Evolutionary conservation across 2,888 invertebrate species (phyloP).

Genomic region (Nephrocerus scutellatus): DNA sequence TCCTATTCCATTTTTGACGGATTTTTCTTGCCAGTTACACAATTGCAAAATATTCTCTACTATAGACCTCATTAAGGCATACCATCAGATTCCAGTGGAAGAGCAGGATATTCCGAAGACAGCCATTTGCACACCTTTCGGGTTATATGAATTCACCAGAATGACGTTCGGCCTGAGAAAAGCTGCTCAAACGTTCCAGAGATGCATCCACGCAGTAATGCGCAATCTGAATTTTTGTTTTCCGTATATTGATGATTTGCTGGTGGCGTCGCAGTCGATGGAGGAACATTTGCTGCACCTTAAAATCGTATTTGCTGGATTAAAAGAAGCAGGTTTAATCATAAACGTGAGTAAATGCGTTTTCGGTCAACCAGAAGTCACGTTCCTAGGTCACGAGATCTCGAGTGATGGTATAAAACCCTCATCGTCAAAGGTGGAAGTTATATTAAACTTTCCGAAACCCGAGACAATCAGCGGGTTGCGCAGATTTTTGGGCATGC

Average conservation of each 20-base stretch:
- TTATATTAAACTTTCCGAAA: too few relatives aligned
- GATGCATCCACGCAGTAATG: constrained; percentile 33
- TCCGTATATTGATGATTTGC: constrained; percentile 25
- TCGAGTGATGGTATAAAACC: constrained; percentile 14
- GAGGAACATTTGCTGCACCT: constrained; percentile 20
- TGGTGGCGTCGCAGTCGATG: constrained; percentile 10
- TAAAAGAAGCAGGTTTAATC: constrained; percentile 23
- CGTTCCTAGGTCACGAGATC: constrained; percentile 16
- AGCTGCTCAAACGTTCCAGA: constrained; percentile 35
- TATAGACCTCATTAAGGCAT: too few relatives aligned
- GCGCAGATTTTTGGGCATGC: too few relatives aligned
- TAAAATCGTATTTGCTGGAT: constrained; percentile 20
- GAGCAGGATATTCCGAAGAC: constrained; percentile 19
- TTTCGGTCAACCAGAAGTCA: constrained; percentile 13
- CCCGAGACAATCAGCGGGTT: too few relatives aligned
- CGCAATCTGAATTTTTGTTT: constrained; percentile 25
- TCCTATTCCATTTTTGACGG: too few relatives aligned
- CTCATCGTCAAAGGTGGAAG: too few relatives aligned
- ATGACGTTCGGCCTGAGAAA: constrained; percentile 39
- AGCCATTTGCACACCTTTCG: constrained; percentile 37
- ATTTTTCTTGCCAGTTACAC: too few relatives aligned
- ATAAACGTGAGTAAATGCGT: constrained; percentile 26
- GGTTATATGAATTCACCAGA: constrained; percentile 32
- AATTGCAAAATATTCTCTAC: too few relatives aligned
- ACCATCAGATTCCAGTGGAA: constrained; percentile 13